These are phyloP conservation scores for Procavia capensis DNA, from an alignment of 2,113 vertebrate genomes.

Conservation along the genomic window DNA sequence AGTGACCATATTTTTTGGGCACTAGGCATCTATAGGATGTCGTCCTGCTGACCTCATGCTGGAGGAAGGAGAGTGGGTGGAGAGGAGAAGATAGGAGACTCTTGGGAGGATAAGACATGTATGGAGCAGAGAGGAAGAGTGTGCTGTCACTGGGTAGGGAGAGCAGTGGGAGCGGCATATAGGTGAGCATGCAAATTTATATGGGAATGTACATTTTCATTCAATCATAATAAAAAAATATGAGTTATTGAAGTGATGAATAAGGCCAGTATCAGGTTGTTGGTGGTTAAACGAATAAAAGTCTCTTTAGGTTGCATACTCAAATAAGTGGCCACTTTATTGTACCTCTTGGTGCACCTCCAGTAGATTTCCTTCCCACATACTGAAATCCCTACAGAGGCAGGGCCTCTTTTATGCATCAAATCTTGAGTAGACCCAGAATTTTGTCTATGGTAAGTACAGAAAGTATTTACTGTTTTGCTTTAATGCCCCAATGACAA, in stretches of 20 bases:
- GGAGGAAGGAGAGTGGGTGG: too few relatives aligned
- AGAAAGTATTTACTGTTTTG: neutral
- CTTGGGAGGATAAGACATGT: too few relatives aligned
- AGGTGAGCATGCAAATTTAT: too few relatives aligned
- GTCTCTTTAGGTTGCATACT: neutral
- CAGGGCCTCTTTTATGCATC: neutral
- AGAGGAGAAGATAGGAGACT: too few relatives aligned
- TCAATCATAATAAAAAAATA: too few relatives aligned
- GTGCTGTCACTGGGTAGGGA: too few relatives aligned
- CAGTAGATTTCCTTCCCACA: neutral
- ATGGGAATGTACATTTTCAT: too few relatives aligned
- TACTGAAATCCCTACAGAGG: neutral
- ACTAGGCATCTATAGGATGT: too few relatives aligned
- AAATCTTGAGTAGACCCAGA: neutral
- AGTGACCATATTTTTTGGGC: too few relatives aligned
- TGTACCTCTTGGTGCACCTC: neutral
- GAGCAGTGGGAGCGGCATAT: too few relatives aligned
- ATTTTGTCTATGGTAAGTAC: neutral
- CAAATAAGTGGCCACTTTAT: neutral
- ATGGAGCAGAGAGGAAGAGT: too few relatives aligned
- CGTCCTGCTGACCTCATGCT: too few relatives aligned
- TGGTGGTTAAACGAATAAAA: constrained; percentile 28
- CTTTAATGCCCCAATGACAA: neutral
- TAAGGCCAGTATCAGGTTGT: neutral
- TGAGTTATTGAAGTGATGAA: neutral